Base-by-base conservation (phyloP, 2,888 invertebrate species). In the Phengaris arion region DNA sequence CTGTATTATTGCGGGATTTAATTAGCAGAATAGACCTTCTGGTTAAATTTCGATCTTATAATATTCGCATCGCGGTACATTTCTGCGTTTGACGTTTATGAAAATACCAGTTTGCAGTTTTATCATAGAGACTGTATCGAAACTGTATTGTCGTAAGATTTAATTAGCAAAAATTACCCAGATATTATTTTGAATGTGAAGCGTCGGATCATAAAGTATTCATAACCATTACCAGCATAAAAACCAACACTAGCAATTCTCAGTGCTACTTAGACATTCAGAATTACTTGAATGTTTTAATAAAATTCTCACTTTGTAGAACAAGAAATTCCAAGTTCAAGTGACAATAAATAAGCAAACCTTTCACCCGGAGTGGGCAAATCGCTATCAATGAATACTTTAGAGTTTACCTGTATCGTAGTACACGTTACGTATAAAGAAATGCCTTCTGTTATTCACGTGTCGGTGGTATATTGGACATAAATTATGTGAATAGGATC, bases 401-500 rank as follows among this genome's bases (percentile, higher is more conserved):
- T 35, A 35, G 35, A 35, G 35, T 35, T 3, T 1, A 35, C 35
- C 35, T 3, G 1, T 35, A 35, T 2, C 35, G 35, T 35, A 35
- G 3, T 35, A 35, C 35, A 35, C 35, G 35, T 35, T 35, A 35
- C 35, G 35, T 35, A 35, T 51, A 70, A 70, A 70, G 48, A 51
- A 72, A 72, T 13, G 35, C 13, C 15, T 6, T 12, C 13, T 70
- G 22, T 70, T 51, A 10, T 52, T 52, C 59, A 52, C 72, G 68
- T 77, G 22, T 77, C 51, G 68, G 76, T 76, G 69, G 75, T 75
- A 74, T 75, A 74, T 79, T 77, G 78, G 77, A 76, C 77, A 74
- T 77, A 77, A 78, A 78, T 79, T 77, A 77, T 77, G 77, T 75
- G 77, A 79, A 80, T 76, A 75, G 76, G 78, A 78, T 76, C 77